These are phyloP conservation scores for Drosophila formosana DNA, from an alignment of 2,888 invertebrate genomes.

Conservation along the genomic window DNA sequence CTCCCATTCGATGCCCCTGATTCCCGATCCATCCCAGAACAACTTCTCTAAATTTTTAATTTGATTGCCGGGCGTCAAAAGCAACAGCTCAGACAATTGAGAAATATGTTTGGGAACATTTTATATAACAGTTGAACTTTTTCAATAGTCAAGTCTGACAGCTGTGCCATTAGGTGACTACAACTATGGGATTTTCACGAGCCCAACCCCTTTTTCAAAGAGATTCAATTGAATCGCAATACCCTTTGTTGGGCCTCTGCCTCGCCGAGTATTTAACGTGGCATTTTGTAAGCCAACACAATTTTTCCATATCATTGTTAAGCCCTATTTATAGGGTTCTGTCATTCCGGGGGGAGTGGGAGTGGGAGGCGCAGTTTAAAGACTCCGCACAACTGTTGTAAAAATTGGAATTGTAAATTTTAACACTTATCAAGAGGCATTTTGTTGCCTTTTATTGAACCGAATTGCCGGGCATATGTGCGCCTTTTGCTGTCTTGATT, in stretches of 20 bases:
- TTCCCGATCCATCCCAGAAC: conserved; percentile 13
- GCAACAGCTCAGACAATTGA: conserved; percentile 73
- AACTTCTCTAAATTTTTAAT: conserved; percentile 59
- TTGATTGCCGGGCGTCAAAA: conserved; percentile 67
- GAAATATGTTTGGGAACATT: conserved; percentile 54
- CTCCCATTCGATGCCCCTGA: conserved; percentile 6
- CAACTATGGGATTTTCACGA: conserved; percentile 11
- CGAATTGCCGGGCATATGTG: conserved; percentile 69
- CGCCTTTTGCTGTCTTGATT: conserved; percentile 62
- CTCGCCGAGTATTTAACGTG: conserved; percentile 41
- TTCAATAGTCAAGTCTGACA: conserved; percentile 24
- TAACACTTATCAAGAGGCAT: conserved; percentile 73
- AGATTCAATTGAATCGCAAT: conserved; percentile 47
- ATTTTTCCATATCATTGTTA: conserved; percentile 61
- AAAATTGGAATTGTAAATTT: conserved; percentile 76
- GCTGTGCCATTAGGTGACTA: conserved; percentile 57
- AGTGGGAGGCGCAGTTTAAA: conserved; percentile 40
- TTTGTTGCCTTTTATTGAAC: conserved; percentile 72
- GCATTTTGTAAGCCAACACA: conserved; percentile 51
- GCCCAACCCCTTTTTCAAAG: conserved; percentile 21
- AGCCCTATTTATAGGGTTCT: conserved; percentile 31
- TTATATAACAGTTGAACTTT: conserved; percentile 40
- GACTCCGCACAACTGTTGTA: conserved; percentile 71
- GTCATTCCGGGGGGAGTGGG: background rate
- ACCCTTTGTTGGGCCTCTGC: conserved; percentile 41